A percentile compares a stretch with the other conserved stretches of the same genome.
Conservation (phyloP, 2,797 vertebrate genomes). For the Bovichtus diacanthus region DNA sequence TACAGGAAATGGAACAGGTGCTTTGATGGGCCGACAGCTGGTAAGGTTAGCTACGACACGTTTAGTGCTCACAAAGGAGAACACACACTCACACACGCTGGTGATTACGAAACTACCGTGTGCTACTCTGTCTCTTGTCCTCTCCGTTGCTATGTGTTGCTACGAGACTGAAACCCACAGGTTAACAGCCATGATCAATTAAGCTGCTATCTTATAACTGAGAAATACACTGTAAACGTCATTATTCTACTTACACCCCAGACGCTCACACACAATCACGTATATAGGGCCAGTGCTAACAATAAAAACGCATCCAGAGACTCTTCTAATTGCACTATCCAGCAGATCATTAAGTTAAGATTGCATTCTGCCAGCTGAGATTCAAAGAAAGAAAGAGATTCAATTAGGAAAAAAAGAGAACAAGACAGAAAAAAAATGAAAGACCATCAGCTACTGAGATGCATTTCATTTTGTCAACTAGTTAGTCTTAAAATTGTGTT, state of each 20-base stretch:
- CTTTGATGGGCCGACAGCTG: slow-evolving; percentile 44
- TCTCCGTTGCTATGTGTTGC: slow-evolving; percentile 22
- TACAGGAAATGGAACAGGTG: slow-evolving; percentile 53
- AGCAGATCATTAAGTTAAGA: slow-evolving; percentile 64
- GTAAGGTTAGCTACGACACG: slow-evolving; percentile 49
- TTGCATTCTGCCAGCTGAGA: slow-evolving; percentile 60
- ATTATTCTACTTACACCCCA: not conserved
- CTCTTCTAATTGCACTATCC: slow-evolving; percentile 54
- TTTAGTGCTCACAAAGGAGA: slow-evolving; percentile 38
- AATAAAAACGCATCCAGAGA: slow-evolving; percentile 51
- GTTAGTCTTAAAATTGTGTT: not conserved
- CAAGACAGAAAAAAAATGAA: slow-evolving; percentile 1
- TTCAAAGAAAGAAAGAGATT: slow-evolving; percentile 51
- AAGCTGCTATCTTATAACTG: slow-evolving; percentile 27
- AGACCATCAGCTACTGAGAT: not conserved
- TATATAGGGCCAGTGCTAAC: slow-evolving; percentile 10
- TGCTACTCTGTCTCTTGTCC: slow-evolving; percentile 8
- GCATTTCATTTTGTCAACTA: not conserved
- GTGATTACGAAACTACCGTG: not conserved
- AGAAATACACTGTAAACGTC: slow-evolving; percentile 12
- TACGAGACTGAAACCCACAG: slow-evolving; percentile 18
- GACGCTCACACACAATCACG: not conserved
- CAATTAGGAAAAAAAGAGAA: slow-evolving; percentile 19
- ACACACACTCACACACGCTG: not conserved
- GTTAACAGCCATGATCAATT: slow-evolving; percentile 34